phyloP scores from a whole-genome alignment of 2,888 invertebrate species.

The Diarsia brunnea region DNA sequence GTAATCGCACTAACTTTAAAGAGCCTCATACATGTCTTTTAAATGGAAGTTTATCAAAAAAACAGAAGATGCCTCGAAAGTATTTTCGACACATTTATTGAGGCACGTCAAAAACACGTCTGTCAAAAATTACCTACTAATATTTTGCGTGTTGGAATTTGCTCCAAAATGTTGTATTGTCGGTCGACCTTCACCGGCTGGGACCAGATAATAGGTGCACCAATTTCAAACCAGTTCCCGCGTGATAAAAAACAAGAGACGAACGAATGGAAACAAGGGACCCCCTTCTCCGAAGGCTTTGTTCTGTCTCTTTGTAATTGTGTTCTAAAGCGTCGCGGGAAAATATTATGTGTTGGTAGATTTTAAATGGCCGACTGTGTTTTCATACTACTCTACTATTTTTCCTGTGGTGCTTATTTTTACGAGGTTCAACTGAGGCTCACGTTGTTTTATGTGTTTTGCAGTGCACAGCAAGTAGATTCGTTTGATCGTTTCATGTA shows the following conservation, averaged over 20 bases:
- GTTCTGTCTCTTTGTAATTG: constrained; percentile 76
- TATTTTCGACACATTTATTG: constrained; percentile 41
- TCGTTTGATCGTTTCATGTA: neutral
- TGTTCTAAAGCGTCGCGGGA: constrained; percentile 56
- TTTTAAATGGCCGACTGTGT: constrained; percentile 11
- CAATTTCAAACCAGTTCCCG: constrained; percentile 89
- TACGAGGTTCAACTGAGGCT: neutral
- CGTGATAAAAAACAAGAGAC: constrained; percentile 81
- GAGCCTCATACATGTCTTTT: neutral
- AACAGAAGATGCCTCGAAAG: neutral
- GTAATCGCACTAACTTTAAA: neutral
- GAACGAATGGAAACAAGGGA: constrained; percentile 83
- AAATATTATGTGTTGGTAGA: constrained; percentile 42
- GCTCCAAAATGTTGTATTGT: constrained; percentile 85
- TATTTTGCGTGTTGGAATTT: constrained; percentile 90
- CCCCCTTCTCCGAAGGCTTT: constrained; percentile 79
- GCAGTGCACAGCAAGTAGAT: neutral
- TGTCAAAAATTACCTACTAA: constrained; percentile 76
- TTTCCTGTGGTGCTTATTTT: neutral
- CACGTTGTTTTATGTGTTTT: neutral
- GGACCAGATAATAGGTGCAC: constrained; percentile 88
- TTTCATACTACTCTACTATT: neutral
- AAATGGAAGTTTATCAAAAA: neutral
- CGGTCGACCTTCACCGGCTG: constrained; percentile 86
- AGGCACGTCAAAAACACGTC: constrained; percentile 68